Evolutionary conservation across 2,113 vertebrate genomes (phyloP).

Genomic region (Axis porcinus): DNA sequence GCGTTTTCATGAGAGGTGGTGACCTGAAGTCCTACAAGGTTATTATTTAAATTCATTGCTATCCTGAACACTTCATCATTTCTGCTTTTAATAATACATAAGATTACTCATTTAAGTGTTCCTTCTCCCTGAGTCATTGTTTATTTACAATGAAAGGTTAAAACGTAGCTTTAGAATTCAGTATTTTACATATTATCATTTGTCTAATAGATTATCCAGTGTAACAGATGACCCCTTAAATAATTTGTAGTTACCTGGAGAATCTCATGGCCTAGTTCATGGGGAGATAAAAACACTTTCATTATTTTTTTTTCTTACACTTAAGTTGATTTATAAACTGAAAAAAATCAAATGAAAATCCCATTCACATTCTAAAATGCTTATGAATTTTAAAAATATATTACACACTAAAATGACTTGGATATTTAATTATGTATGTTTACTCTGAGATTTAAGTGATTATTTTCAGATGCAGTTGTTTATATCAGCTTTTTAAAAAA

Average conservation of each 20-base stretch:
- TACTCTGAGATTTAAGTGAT: background rate
- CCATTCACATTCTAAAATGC: background rate
- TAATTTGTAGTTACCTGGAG: background rate
- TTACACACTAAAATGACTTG: background rate
- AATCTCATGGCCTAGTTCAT: background rate
- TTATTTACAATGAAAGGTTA: background rate
- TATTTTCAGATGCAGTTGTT: background rate
- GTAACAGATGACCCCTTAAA: background rate
- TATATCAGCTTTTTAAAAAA: constrained; percentile 3
- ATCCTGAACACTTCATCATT: background rate
- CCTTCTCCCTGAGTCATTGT: background rate
- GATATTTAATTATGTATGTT: background rate
- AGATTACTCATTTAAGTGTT: background rate
- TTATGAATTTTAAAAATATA: background rate
- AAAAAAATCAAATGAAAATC: background rate
- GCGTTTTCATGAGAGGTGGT: background rate
- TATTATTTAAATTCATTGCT: background rate
- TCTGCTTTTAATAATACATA: background rate
- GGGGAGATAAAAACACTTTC: background rate
- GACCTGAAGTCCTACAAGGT: background rate
- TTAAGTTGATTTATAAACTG: background rate
- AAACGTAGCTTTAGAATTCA: background rate
- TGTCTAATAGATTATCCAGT: background rate
- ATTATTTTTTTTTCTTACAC: background rate
- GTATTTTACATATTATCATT: background rate